Percentiles rank a stretch among this genome's conserved stretches.
Conservation (phyloP, 2,113 vertebrate species). For the Zapornia atra region DNA sequence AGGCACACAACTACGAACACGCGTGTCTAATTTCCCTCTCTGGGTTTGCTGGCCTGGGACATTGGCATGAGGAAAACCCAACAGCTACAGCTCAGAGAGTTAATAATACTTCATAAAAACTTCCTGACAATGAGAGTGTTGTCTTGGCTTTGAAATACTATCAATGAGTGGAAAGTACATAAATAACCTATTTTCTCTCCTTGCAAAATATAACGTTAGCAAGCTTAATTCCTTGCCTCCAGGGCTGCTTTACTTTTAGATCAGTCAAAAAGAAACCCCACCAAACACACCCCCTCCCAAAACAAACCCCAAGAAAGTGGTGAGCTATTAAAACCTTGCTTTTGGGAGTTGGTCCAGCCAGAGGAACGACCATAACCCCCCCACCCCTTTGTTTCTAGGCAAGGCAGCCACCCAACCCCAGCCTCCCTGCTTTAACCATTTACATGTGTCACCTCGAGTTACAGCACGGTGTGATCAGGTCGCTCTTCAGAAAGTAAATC, state of each 20-base stretch:
- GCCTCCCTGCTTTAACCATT: neutral
- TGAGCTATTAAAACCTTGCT: neutral
- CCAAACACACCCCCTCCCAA: neutral
- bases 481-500: neutral
- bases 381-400: neutral
- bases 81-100: neutral
- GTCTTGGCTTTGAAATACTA: neutral
- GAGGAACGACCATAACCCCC: neutral
- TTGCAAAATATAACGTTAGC: neutral
- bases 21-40: neutral
- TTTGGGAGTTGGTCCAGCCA: neutral
- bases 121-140: neutral
- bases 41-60: neutral
- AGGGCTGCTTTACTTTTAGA: neutral
- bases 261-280: neutral
- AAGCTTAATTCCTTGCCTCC: neutral
- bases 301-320: neutral
- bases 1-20: fast-evolving
- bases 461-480: neutral
- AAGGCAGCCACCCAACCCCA: neutral
- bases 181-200: conserved; percentile 22
- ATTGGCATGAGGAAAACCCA: neutral
- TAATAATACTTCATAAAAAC: neutral
- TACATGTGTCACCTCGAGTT: neutral
- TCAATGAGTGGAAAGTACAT: neutral